Percentiles rank a stretch among this genome's conserved stretches.
Evolutionary conservation across 1,140 invertebrate species (phyloP).

Genomic region (Zaprionus lachaisei): DNA sequence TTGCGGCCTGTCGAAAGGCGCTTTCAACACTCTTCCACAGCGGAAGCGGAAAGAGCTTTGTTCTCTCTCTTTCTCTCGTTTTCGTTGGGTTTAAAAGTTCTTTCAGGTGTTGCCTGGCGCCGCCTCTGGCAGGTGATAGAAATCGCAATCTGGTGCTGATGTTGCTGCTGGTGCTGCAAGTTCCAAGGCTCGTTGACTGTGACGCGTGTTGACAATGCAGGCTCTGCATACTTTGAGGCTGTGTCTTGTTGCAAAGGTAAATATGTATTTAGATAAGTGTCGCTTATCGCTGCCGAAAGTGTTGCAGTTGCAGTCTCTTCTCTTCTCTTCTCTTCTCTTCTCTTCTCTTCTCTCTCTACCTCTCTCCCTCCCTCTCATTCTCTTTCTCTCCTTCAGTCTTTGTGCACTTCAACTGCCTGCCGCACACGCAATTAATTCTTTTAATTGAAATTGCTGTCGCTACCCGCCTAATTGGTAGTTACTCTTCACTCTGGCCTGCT

Average conservation of each 20-base stretch:
- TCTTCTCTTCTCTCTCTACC: constrained; percentile 13
- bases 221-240: constrained; percentile 41
- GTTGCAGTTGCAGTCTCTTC: constrained; percentile 22
- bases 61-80: constrained; percentile 37
- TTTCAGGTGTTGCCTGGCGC: constrained; percentile 55
- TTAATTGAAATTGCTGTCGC: constrained; percentile 79
- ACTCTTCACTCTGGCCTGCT: constrained; percentile 41
- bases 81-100: constrained; percentile 36
- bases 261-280: constrained; percentile 81
- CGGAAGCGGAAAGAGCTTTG: constrained; percentile 60
- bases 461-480: constrained; percentile 80
- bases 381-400: background rate
- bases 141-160: constrained; percentile 56
- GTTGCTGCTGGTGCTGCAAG: no score
- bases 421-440: constrained; percentile 79
- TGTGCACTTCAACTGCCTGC: constrained; percentile 62
- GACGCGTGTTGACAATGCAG: constrained; percentile 57
- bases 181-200: background rate
- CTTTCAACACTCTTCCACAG: constrained; percentile 54
- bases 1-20: constrained; percentile 48
- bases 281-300: constrained; percentile 61
- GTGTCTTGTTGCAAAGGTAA: constrained; percentile 40
- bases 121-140: constrained; percentile 66
- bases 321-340: constrained; percentile 7
- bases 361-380: background rate